These are phyloP conservation scores for Hesperophylax magnus DNA, from an alignment of 1,140 invertebrate genomes.

Conservation along the genomic window DNA sequence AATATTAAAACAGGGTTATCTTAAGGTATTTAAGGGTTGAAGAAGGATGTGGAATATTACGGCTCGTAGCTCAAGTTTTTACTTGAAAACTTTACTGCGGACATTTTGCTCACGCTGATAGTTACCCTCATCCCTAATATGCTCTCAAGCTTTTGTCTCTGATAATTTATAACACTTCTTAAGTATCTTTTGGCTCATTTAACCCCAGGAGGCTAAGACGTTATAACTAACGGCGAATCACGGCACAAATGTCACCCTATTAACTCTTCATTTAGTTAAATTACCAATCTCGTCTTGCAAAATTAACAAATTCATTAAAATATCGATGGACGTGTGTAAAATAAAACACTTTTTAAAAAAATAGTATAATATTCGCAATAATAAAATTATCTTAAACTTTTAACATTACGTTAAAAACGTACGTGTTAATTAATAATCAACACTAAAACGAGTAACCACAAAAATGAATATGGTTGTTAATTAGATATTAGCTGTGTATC, in stretches of 20 bases:
- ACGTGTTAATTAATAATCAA: no score
- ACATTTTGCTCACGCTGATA: conserved; percentile 36
- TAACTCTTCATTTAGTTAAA: no score
- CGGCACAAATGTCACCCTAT: not conserved
- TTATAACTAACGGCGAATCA: conserved; percentile 33
- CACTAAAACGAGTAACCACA: no score
- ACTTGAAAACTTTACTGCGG: conserved; percentile 53
- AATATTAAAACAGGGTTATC: conserved; percentile 22
- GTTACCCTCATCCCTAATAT: conserved; percentile 31
- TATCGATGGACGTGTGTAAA: no score
- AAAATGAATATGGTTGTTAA: no score
- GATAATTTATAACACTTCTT: conserved; percentile 44
- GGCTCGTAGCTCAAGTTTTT: conserved; percentile 52
- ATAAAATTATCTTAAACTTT: no score
- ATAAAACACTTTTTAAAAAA: no score
- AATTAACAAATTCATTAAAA: not conserved
- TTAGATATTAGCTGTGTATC: no score
- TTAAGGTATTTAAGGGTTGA: conserved; percentile 7
- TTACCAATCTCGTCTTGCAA: not conserved
- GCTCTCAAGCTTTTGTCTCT: conserved; percentile 41
- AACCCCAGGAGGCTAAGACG: conserved; percentile 14
- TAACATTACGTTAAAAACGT: no score
- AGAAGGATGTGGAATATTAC: conserved; percentile 48
- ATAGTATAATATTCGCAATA: no score
- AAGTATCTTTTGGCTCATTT: conserved; percentile 40